Percentiles rank a stretch among this genome's conserved stretches.
Evolutionary conservation across 2,113 vertebrate species (phyloP).

Genomic region (Triplophysa tibetana): DNA sequence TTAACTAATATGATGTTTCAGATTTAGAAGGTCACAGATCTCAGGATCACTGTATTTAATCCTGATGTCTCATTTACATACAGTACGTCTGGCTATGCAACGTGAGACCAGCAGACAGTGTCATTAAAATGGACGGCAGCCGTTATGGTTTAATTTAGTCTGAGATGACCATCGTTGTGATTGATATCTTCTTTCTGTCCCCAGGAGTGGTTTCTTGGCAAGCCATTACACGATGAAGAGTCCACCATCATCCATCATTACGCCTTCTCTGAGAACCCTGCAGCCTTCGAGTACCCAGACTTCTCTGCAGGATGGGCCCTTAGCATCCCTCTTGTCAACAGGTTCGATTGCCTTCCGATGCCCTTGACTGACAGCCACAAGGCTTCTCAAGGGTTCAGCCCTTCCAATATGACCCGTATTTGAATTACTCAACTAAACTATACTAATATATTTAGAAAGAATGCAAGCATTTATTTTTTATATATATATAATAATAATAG

Average conservation of each 20-base stretch:
- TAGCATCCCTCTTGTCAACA: conserved; percentile 86
- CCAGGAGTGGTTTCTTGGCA: conserved; percentile 96
- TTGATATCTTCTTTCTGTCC: conserved; percentile 37
- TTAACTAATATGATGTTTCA: neutral
- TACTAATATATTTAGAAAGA: too few relatives aligned
- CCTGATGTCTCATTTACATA: neutral
- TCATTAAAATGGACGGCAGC: neutral
- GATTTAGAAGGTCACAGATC: neutral
- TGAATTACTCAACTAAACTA: neutral
- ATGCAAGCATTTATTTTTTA: too few relatives aligned
- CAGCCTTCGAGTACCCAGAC: conserved; percentile 91
- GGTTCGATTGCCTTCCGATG: conserved; percentile 73
- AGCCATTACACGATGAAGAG: conserved; percentile 89
- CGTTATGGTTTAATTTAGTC: neutral
- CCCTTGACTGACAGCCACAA: neutral
- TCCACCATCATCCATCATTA: conserved; percentile 99
- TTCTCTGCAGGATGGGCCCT: conserved; percentile 93
- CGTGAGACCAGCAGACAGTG: neutral
- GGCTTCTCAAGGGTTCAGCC: neutral
- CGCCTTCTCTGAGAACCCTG: conserved; percentile 93
- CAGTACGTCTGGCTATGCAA: neutral
- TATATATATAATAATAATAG: too few relatives aligned
- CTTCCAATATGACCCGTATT: neutral
- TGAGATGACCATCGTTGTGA: conserved; percentile 4
- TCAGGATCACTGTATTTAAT: neutral